Percentiles rank a stretch among this genome's conserved stretches.
Conservation (phyloP, 2,888 invertebrate genomes). For the Nysson spinosus region DNA sequence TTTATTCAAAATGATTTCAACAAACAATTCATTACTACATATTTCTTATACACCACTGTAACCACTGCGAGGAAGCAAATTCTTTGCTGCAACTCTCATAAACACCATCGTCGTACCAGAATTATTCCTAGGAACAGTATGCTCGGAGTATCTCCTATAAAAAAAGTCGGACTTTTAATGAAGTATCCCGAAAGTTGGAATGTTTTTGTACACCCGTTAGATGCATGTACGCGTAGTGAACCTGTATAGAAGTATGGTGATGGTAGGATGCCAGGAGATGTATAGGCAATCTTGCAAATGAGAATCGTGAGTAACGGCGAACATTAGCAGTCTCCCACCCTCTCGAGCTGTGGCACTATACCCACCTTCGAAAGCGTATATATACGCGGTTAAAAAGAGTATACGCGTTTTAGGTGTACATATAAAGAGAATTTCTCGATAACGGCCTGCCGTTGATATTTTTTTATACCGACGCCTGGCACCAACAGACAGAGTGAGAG, state of each 20-base stretch:
- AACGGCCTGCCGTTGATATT: conserved; percentile 64
- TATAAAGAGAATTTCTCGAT: conserved; percentile 63
- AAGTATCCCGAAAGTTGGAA: conserved; percentile 31
- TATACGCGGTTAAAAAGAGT: conserved; percentile 49
- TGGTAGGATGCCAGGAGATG: conserved; percentile 67
- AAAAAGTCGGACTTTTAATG: conserved; percentile 2
- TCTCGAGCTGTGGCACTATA: conserved; percentile 50
- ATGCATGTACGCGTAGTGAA: conserved; percentile 43
- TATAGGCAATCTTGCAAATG: conserved; percentile 77
- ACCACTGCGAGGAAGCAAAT: too few species aligned
- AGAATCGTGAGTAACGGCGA: conserved; percentile 75
- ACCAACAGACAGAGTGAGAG: too few species aligned
- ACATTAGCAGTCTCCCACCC: conserved; percentile 71
- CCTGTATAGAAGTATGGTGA: conserved; percentile 56
- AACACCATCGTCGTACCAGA: too few species aligned
- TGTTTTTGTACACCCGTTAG: conserved; percentile 56
- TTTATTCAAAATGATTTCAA: too few species aligned
- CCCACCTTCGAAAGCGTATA: conserved; percentile 36
- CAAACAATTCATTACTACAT: too few species aligned
- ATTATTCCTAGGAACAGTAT: too few species aligned
- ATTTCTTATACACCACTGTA: too few species aligned
- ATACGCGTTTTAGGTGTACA: conserved; percentile 51
- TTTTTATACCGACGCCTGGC: conserved; percentile 46
- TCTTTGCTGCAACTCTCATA: too few species aligned
- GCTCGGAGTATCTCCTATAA: too few species aligned